Conservation (phyloP, 1,140 invertebrate species). For the Homalodisca vitripennis region DNA sequence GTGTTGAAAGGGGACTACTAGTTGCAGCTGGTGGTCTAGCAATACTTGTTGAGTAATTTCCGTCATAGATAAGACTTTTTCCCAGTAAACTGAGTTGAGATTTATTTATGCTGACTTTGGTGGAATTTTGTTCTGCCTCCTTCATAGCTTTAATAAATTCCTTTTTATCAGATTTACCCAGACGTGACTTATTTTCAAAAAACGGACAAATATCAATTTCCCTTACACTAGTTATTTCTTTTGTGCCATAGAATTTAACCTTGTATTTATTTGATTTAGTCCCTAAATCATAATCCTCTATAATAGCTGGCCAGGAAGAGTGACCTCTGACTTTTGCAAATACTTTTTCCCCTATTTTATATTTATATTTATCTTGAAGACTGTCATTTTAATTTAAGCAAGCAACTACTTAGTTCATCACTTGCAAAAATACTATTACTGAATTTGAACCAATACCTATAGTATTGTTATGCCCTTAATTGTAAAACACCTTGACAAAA, state of each 20-base stretch:
- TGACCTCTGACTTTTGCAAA: slow-evolving; percentile 1
- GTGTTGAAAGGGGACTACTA: background rate
- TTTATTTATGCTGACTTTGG: background rate
- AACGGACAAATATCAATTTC: slow-evolving; percentile 6
- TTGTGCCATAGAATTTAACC: background rate
- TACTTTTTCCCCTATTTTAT: background rate
- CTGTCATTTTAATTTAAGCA: too few relatives aligned
- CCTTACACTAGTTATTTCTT: background rate
- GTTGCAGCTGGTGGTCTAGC: background rate
- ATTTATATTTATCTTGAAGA: background rate
- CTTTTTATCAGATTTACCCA: background rate
- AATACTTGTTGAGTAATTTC: background rate
- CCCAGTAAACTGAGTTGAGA: background rate
- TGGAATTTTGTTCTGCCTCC: background rate
- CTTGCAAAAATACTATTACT: too few relatives aligned
- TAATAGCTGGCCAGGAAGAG: background rate
- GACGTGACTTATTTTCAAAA: background rate
- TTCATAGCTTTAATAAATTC: background rate
- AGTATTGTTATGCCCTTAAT: too few relatives aligned
- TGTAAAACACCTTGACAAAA: too few relatives aligned
- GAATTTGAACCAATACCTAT: too few relatives aligned
- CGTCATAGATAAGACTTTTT: background rate
- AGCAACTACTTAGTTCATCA: too few relatives aligned
- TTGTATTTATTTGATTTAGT: background rate
- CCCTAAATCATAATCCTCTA: background rate